phyloP scores from a whole-genome alignment of 2,797 vertebrate genomes.

The Myripristis jacobus region DNA sequence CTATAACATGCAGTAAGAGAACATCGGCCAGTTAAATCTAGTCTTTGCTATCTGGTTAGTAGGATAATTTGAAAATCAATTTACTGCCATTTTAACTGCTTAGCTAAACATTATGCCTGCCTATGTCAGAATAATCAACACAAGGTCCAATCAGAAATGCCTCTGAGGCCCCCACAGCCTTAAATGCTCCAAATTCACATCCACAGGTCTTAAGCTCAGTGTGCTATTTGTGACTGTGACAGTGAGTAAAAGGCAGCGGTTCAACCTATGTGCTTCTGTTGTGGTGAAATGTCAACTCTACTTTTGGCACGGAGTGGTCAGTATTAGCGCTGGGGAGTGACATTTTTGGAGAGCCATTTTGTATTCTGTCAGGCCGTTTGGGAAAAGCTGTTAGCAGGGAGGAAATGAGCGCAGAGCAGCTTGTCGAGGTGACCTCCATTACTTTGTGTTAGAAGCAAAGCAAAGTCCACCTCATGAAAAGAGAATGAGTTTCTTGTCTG shows the following conservation, averaged over 20 bases:
- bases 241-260: constrained; percentile 23
- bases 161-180: constrained; percentile 8
- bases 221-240: constrained; percentile 15
- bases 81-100: neutral
- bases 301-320: constrained; percentile 46
- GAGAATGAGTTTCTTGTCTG: constrained; percentile 44
- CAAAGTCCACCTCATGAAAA: constrained; percentile 62
- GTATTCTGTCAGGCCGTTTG: constrained; percentile 57
- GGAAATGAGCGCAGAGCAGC: constrained; percentile 57
- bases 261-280: constrained; percentile 25
- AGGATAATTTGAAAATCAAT: constrained; percentile 37
- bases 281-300: constrained; percentile 59
- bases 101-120: neutral
- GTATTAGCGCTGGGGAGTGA: constrained; percentile 43
- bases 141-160: neutral
- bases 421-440: constrained; percentile 68
- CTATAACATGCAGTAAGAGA: neutral
- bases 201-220: constrained; percentile 31
- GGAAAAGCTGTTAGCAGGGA: constrained; percentile 53
- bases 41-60: too few relatives aligned
- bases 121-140: neutral
- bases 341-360: constrained; percentile 65
- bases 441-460: constrained; percentile 57
- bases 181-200: constrained; percentile 31
- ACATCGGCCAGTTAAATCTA: neutral